Percentiles rank a stretch among this genome's conserved stretches.
These are phyloP conservation scores for Tetramorium simillimum DNA, from an alignment of 1,140 invertebrate species.

Conservation along the genomic window DNA sequence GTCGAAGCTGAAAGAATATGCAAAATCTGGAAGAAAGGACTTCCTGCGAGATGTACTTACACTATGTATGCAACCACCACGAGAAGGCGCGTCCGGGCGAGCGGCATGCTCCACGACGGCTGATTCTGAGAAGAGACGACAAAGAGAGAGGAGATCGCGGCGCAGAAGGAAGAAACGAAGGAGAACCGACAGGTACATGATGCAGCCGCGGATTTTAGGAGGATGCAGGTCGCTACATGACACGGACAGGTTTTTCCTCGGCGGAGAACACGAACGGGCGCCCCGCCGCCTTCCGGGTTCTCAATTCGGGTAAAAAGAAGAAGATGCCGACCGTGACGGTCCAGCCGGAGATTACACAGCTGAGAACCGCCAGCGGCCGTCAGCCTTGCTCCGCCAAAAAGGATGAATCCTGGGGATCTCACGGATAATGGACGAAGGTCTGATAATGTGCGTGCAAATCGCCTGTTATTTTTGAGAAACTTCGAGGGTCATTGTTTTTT, in stretches of 20 bases:
- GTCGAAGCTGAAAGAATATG: slow-evolving; percentile 54
- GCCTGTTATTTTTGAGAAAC: background rate
- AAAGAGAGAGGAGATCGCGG: background rate
- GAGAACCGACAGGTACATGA: slow-evolving; percentile 40
- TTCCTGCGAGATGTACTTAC: slow-evolving; percentile 23
- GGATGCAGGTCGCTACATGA: slow-evolving; percentile 70
- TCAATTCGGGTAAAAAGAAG: slow-evolving; percentile 46
- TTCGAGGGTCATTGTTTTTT: too few species aligned
- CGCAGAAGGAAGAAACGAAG: background rate
- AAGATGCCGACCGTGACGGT: background rate
- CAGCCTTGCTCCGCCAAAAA: slow-evolving; percentile 56
- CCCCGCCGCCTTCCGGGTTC: slow-evolving; percentile 67
- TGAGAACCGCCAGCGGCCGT: slow-evolving; percentile 57
- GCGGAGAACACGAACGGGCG: slow-evolving; percentile 21
- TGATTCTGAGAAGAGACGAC: slow-evolving; percentile 13
- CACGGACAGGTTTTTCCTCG: slow-evolving; percentile 73
- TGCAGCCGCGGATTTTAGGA: slow-evolving; percentile 38
- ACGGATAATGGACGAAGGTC: slow-evolving; percentile 11
- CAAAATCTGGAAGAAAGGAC: slow-evolving; percentile 58
- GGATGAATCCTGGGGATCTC: background rate
- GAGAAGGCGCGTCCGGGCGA: slow-evolving; percentile 2
- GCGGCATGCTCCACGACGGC: background rate
- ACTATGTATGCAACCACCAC: slow-evolving; percentile 4
- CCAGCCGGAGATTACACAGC: background rate
- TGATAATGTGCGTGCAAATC: background rate